These are phyloP conservation scores for Pyrocephalus nanus DNA, from an alignment of 2,797 vertebrate species.

Conservation along the genomic window DNA sequence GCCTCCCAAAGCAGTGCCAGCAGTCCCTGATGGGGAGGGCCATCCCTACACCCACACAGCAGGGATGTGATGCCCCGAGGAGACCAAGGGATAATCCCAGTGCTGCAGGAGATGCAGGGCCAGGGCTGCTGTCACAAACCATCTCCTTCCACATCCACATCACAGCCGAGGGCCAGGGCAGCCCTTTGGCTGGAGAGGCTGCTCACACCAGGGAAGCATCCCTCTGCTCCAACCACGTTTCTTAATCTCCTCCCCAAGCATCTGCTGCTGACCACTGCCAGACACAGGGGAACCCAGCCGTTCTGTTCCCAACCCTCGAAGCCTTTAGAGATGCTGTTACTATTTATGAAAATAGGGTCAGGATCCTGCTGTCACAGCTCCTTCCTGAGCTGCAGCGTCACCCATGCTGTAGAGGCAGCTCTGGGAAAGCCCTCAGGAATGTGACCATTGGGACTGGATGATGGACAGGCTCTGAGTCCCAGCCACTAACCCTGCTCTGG, in stretches of 20 bases:
- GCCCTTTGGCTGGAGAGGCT: background rate
- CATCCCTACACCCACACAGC: accelerated
- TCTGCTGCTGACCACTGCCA: conserved; percentile 13
- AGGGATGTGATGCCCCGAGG: accelerated
- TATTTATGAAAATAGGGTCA: conserved; percentile 28
- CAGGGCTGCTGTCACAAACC: background rate
- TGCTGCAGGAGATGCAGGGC: background rate
- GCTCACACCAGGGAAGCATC: background rate
- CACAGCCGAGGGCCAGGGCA: accelerated
- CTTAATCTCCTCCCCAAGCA: conserved; percentile 1
- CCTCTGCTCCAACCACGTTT: background rate
- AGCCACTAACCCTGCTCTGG: background rate
- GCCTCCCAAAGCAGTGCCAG: background rate
- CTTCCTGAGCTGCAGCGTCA: conserved; percentile 17
- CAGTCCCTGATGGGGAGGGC: background rate
- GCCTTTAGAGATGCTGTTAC: conserved; percentile 19
- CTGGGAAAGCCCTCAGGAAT: background rate
- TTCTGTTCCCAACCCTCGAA: background rate
- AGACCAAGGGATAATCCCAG: background rate
- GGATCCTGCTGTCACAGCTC: conserved; percentile 13
- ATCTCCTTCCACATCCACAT: background rate
- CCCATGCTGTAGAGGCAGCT: background rate
- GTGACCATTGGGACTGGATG: background rate
- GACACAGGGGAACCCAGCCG: background rate
- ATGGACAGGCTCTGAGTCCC: background rate